Evolutionary conservation across 2,797 vertebrate genomes (phyloP), one percentile per base, ranked within the genome.

Genomic region (Poecilia picta): DNA sequence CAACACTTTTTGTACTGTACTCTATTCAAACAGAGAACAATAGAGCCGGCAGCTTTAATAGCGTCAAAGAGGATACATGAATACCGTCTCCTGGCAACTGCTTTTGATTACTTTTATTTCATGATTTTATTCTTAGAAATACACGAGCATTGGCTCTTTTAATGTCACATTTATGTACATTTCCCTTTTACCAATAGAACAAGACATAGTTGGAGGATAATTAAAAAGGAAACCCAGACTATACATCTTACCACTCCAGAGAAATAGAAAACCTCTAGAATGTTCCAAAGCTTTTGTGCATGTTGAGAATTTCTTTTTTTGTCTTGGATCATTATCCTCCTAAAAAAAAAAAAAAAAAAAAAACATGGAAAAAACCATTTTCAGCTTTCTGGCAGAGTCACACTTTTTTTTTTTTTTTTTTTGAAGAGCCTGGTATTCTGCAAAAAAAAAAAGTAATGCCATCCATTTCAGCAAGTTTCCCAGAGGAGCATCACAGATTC

Each of bases 11-110:
- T 25, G 23, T 11, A 25, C n/a, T 43, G 20, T 74, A 28, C 57
- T 46, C 10, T 57, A 31, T 75, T 59, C n/a, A 45, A 23, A 20
- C n/a, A 5, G 10, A 31, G 55, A 75, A 62, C 74, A 45, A 31
- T 11, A 45, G 55, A 68, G 23, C 66, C 12, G 25, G 39, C 39
- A 70, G 41, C 15, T 45, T 28, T 62, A 75, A 31, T 41, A 39
- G 11, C 7, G 23, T 62, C 55, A 62, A 43, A 41, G 33, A 45
- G 57, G 53, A 41, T 16, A 43, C 51, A 55, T 74, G 12, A 74
- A 59, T 31, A 59, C 74, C 11, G 74, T 75, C 57, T 46, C 74
- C n/a, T 45, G 74, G 74, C 74, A 75, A 75, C 53, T 59, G 53
- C 39, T 43, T 75, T 62, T 45, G 10, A 53, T 74, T n/a, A 7